These are phyloP conservation scores for Margaritifera margaritifera DNA, from an alignment of 2,888 invertebrate species.

Conservation along the genomic window DNA sequence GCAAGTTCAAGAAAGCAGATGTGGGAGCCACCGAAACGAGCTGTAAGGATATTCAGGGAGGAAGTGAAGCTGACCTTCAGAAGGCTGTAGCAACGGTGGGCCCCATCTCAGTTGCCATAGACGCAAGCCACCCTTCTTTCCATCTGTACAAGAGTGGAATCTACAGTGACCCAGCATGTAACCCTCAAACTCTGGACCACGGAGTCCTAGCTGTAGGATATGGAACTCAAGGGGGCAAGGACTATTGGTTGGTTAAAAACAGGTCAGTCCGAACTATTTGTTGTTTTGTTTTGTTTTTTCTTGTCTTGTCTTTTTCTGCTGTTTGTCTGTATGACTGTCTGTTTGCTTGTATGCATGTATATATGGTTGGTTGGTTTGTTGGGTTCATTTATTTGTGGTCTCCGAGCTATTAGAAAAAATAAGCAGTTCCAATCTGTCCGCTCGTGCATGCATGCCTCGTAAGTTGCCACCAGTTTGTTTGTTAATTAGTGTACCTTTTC, in stretches of 20 bases:
- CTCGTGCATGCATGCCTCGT: too few species aligned
- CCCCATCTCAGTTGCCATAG: constrained; percentile 89
- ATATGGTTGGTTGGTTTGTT: too few species aligned
- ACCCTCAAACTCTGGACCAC: constrained; percentile 86
- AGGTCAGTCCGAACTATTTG: constrained; percentile 72
- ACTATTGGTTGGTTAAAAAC: constrained; percentile 91
- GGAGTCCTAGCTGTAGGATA: constrained; percentile 89
- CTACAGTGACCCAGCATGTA: constrained; percentile 86
- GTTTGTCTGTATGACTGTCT: too few species aligned
- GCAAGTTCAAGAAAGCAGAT: constrained; percentile 75
- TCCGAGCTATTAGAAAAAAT: too few species aligned
- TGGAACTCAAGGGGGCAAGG: constrained; percentile 79
- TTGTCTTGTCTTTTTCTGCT: not conserved
- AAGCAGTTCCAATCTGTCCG: too few species aligned
- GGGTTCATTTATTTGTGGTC: too few species aligned
- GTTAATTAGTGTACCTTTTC: too few species aligned
- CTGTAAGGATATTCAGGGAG: constrained; percentile 82
- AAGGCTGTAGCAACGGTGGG: constrained; percentile 87
- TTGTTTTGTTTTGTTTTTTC: not conserved
- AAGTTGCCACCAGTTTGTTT: too few species aligned
- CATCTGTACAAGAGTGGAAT: constrained; percentile 77
- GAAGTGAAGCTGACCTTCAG: constrained; percentile 83
- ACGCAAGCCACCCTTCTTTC: constrained; percentile 84
- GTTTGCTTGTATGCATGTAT: too few species aligned
- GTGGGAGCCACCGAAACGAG: constrained; percentile 87